Conservation (phyloP, 2,888 invertebrate species). For the Leistus spinibarbis region DNA sequence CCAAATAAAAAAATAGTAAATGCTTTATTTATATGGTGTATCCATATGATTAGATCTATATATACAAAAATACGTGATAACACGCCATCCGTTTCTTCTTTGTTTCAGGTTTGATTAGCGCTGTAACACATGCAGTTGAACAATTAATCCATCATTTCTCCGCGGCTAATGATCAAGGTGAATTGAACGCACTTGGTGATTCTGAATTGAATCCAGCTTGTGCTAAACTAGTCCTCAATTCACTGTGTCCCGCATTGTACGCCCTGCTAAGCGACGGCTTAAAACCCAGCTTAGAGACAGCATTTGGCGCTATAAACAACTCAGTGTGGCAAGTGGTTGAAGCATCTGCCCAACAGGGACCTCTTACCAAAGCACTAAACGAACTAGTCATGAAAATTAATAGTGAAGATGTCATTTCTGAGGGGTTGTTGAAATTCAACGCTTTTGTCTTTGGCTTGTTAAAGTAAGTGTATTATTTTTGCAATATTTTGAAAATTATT, state of each 20-base stretch:
- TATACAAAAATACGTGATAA: too few species aligned
- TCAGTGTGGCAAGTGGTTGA: slow-evolving; percentile 91
- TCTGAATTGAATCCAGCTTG: slow-evolving; percentile 68
- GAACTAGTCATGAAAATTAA: slow-evolving; percentile 84
- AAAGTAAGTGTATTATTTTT: slow-evolving; percentile 66
- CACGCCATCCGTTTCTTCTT: too few species aligned
- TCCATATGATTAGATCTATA: too few species aligned
- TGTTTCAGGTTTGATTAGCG: slow-evolving; percentile 68
- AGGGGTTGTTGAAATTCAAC: slow-evolving; percentile 86
- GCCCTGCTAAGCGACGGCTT: slow-evolving; percentile 85
- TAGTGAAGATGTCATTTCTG: slow-evolving; percentile 80
- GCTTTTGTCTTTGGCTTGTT: slow-evolving; percentile 86
- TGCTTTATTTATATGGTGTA: too few species aligned
- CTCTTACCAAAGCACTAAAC: slow-evolving; percentile 81
- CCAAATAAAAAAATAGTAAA: too few species aligned
- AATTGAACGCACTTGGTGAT: slow-evolving; percentile 65
- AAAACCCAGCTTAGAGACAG: slow-evolving; percentile 78
- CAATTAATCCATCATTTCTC: slow-evolving; percentile 75
- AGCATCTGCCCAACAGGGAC: slow-evolving; percentile 85
- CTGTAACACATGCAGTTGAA: slow-evolving; percentile 77
- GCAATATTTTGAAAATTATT: neutral
- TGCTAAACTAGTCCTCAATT: slow-evolving; percentile 75
- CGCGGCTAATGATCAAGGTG: slow-evolving; percentile 67
- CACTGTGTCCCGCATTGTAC: slow-evolving; percentile 83
- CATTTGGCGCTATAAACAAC: slow-evolving; percentile 84